Evolutionary conservation across 2,888 invertebrate genomes (phyloP).

Genomic region (Autographa gamma): DNA sequence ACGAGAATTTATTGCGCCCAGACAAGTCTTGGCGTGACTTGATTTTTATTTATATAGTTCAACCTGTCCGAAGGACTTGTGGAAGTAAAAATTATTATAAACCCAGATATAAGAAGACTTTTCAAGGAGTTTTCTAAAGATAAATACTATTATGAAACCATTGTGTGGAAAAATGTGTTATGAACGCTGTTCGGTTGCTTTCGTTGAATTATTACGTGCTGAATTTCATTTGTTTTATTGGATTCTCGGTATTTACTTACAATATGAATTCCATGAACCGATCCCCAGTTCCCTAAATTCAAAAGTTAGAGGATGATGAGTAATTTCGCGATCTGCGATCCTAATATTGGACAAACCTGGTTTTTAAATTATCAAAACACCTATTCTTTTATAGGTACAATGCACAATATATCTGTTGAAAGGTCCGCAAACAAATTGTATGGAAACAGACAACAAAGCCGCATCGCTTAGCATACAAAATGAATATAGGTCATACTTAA

Average conservation of each 20-base stretch:
- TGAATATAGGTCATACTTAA: conserved; percentile 13
- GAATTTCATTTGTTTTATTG: too few species aligned
- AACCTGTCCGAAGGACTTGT: conserved; percentile 47
- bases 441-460: background rate
- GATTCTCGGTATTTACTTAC: too few species aligned
- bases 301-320: too few species aligned
- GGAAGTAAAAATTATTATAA: conserved; percentile 22
- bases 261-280: too few species aligned
- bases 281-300: too few species aligned
- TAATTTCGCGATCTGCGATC: background rate
- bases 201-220: too few species aligned
- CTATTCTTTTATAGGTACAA: background rate
- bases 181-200: background rate
- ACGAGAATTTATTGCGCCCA: conserved; percentile 53
- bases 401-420: background rate
- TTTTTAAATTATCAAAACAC: background rate
- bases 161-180: background rate
- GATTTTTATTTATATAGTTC: conserved; percentile 54
- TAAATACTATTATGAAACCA: background rate
- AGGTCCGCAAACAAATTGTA: background rate
- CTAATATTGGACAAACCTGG: background rate
- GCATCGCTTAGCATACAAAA: background rate
- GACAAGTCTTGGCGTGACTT: conserved; percentile 34
- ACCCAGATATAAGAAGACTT: background rate
- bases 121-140: background rate